A percentile compares a stretch with the other conserved stretches of the same genome.
These are phyloP conservation scores for Hirundichthys speculiger DNA, from an alignment of 2,113 vertebrate species.

Conservation along the genomic window DNA sequence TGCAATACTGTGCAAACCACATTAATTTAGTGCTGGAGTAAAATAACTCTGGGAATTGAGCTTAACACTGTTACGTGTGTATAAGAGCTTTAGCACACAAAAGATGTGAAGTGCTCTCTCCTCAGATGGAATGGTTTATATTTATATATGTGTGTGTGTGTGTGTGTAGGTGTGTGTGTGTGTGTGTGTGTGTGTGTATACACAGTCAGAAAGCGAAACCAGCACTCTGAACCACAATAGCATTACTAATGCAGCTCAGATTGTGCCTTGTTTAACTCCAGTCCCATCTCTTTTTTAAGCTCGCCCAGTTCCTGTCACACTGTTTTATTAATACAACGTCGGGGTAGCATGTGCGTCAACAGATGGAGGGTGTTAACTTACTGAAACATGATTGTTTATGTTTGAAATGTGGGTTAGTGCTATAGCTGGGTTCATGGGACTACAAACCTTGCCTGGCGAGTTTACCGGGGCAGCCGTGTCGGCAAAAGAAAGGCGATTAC, in stretches of 20 bases:
- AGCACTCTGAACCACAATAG: slow-evolving; percentile 20
- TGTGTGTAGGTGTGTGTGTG: too few relatives aligned
- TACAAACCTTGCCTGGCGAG: slow-evolving; percentile 10
- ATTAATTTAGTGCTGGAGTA: too few relatives aligned
- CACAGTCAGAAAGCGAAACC: slow-evolving; percentile 43
- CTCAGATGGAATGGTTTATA: too few relatives aligned
- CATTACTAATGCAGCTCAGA: slow-evolving; percentile 18
- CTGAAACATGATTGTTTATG: slow-evolving; percentile 36
- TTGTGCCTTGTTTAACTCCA: slow-evolving; percentile 34
- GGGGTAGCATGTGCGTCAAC: slow-evolving; percentile 26
- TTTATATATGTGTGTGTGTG: too few relatives aligned
- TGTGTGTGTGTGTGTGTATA: too few relatives aligned
- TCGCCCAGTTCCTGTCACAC: slow-evolving; percentile 5
- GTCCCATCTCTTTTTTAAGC: slow-evolving; percentile 36
- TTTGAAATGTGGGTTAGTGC: slow-evolving; percentile 30
- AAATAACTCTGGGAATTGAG: too few relatives aligned
- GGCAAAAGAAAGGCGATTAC: neutral
- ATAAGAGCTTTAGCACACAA: too few relatives aligned
- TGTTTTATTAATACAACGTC: slow-evolving; percentile 57
- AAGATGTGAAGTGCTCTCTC: too few relatives aligned
- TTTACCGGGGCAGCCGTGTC: neutral
- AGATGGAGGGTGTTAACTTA: slow-evolving; percentile 14
- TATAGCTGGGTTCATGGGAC: slow-evolving; percentile 31
- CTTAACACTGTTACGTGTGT: too few relatives aligned
- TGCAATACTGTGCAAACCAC: too few relatives aligned